These are phyloP conservation scores for Calidris pygmaea DNA, from an alignment of 2,113 vertebrate genomes.

Conservation along the genomic window DNA sequence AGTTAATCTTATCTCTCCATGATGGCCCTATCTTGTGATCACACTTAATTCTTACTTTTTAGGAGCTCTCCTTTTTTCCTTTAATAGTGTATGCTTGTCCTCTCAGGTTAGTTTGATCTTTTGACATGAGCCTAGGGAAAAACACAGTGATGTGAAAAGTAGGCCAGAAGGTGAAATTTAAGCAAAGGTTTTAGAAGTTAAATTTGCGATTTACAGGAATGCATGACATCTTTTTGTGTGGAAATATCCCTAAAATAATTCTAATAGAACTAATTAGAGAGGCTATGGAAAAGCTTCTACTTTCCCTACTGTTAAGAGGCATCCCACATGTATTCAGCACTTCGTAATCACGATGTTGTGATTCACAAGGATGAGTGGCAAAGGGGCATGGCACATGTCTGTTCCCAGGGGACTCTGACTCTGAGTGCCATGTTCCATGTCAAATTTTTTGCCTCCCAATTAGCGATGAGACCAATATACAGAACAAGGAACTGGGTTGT, in stretches of 20 bases:
- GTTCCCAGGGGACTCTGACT: background rate
- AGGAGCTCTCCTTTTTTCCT: background rate
- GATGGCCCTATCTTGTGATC: background rate
- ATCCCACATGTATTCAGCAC: background rate
- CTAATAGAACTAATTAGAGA: background rate
- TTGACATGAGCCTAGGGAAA: background rate
- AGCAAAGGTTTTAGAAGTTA: background rate
- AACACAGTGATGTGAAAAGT: background rate
- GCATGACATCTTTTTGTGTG: background rate
- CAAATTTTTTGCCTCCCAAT: background rate
- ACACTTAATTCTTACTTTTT: background rate
- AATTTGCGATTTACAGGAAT: background rate
- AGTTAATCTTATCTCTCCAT: background rate
- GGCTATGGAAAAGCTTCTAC: background rate
- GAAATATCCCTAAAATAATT: background rate
- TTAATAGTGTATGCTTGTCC: background rate
- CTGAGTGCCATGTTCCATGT: background rate
- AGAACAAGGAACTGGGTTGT: background rate
- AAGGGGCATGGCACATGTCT: background rate
- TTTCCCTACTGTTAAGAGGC: background rate
- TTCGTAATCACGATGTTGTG: background rate
- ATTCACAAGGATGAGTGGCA: background rate
- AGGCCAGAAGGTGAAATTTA: background rate
- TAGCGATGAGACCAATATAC: background rate
- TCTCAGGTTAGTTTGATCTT: background rate